phyloP scores from a whole-genome alignment of 1,140 invertebrate species.

The Sinonovacula constricta region DNA sequence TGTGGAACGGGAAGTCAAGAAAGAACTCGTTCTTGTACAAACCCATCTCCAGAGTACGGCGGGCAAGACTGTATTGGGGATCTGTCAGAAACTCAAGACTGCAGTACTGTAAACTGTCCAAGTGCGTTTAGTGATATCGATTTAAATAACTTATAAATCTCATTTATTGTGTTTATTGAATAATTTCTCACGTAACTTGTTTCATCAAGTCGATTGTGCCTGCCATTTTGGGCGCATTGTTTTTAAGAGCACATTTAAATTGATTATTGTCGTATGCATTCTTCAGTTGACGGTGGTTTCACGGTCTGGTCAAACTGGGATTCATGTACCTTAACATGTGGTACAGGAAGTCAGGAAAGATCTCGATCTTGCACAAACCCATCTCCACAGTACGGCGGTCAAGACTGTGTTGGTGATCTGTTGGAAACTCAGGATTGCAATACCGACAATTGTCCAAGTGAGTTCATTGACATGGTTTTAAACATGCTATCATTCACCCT shows the following conservation, averaged over 20 bases:
- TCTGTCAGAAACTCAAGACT: conserved; percentile 12
- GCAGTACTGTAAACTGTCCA: conserved; percentile 52
- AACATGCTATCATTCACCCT: too few species aligned
- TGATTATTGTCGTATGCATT: too few species aligned
- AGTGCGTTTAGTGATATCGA: too few species aligned
- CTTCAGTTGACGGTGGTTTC: conserved; percentile 57
- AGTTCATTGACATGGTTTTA: too few species aligned
- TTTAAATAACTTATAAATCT: too few species aligned
- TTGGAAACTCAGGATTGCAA: conserved; percentile 6
- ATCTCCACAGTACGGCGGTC: conserved; percentile 43
- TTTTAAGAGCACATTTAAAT: too few species aligned
- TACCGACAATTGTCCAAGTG: conserved; percentile 5
- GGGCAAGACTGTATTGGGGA: conserved; percentile 46
- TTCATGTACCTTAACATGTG: conserved; percentile 52
- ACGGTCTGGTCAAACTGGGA: conserved; percentile 43
- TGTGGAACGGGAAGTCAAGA: conserved; percentile 53
- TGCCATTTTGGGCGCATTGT: too few species aligned
- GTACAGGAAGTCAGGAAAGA: conserved; percentile 41
- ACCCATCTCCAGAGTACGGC: conserved; percentile 48
- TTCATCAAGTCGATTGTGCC: too few species aligned
- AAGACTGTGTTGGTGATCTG: conserved; percentile 8
- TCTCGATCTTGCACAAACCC: conserved; percentile 54
- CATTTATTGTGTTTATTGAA: too few species aligned
- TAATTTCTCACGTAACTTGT: too few species aligned
- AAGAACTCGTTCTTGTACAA: conserved; percentile 47